Base-by-base conservation (phyloP, 2,888 invertebrate genomes). In the Tetranychus piercei region DNA sequence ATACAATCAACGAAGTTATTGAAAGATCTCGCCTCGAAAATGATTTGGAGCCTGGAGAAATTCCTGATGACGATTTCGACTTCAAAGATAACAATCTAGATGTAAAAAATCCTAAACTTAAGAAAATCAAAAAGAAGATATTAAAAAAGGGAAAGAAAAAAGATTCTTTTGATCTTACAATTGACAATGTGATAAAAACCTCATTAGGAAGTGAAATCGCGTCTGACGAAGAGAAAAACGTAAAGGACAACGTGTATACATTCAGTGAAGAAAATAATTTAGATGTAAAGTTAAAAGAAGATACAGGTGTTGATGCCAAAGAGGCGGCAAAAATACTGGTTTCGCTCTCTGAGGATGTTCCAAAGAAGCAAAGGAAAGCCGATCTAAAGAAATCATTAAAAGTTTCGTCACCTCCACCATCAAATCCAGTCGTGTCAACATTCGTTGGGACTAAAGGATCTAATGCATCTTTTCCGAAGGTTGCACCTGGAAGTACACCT, bases 81-180 rank as follows among this genome's bases (percentile, higher is more conserved):
- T 7, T 23, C 55, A 15, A 45, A n/a, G 67, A 73, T 67, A 73
- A 45, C 69, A 75, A 75, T 22, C 23, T 44, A 8, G 71, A 70
- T 44, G 45, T 34, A 1, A 75, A 75, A 74, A 76, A 71, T 43
- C 73, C 75, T 72, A 77, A 75, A 18, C 71, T 73, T 9, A 77
- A 75, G 44, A 45, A 67, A n/a, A 7, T 6, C 22, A 75, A 70
- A 34, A 73, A 69, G 22, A 72, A 73, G 6, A 75, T 73, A 2
- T 6, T 45, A 1, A 23, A 20, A 22, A 73, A 69, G 11, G 72
- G 72, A 69, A 73, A 55, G 34, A 55, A 64, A 20, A 64, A 64
- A 22, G 75, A 72, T 18, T 73, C 75, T 23, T 76, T 78, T 74
- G 77, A 78, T 73, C 77, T 77, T 18, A 77, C 77, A n/a, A 78